Percentiles rank a stretch among this genome's conserved stretches.
phyloP scores from a whole-genome alignment of 2,113 vertebrate species.

The Mesocricetus auratus region DNA sequence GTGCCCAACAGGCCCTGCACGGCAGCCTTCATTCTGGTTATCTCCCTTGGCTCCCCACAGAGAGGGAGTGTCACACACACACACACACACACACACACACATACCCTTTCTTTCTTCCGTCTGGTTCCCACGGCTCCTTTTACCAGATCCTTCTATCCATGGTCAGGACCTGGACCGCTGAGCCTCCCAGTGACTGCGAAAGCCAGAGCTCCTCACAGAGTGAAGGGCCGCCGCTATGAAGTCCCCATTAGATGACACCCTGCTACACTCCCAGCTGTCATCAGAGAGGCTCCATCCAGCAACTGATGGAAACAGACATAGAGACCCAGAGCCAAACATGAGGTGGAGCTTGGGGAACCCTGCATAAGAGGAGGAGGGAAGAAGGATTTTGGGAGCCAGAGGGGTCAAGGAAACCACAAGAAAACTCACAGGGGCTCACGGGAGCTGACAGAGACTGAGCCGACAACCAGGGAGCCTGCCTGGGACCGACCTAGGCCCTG shows the following conservation, averaged over 20 bases:
- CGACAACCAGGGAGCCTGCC: neutral
- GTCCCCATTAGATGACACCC: neutral
- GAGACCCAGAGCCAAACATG: neutral
- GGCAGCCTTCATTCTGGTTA: neutral
- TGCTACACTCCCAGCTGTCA: neutral
- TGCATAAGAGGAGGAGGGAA: neutral
- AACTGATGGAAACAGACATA: neutral
- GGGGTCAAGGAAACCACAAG: neutral
- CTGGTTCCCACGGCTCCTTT: neutral
- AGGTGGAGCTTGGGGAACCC: neutral
- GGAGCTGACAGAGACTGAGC: neutral
- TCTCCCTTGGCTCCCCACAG: neutral
- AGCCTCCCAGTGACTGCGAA: neutral
- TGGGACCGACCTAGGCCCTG: neutral
- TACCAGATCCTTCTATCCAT: neutral
- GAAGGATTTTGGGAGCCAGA: neutral
- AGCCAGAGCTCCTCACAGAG: neutral
- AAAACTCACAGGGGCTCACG: neutral
- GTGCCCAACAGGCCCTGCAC: neutral
- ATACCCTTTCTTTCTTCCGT: neutral
- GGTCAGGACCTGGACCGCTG: neutral
- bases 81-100: no score
- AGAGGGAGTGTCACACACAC: no score
- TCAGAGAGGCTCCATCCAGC: neutral
- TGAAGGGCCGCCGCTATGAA: neutral